Base-by-base conservation (phyloP, 2,113 vertebrate species). In the Anthoscopus minutus region DNA sequence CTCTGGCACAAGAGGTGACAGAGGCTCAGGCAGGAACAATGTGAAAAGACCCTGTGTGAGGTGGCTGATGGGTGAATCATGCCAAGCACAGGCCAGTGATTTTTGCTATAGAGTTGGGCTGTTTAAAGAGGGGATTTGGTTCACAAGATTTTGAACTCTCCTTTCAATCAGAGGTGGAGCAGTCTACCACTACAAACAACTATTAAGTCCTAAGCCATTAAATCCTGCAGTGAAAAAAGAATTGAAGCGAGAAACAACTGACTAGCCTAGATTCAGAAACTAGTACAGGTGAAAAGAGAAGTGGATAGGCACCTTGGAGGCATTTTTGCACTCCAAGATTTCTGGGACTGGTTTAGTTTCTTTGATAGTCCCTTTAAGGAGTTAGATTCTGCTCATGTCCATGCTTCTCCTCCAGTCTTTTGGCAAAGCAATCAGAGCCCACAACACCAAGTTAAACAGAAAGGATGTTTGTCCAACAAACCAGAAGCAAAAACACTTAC, bases 131-230 rank as follows among this genome's bases (percentile, higher is more conserved):
- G 44, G 15, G 51, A 92, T 94, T 88, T 5, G 5, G 47, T 90
- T 91, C 90, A 56, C 67, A 71, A 91, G 92, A 71, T 71, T 95
- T 81, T 92, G 76, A 96, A 86, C 44, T 44, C 67, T 70, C 57
- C 50, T 93, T 87, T 89, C 82, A 90, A 48, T 70, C 51, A 61
- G 76, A 91, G 27, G 40, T 33, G 4, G 72, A 84, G 33, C 45
- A 90, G 88, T 74, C 84, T 88, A 90, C 56, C 48, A 66, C 72
- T 67, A 48, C 85, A 94, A 90, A 88, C 60, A 94, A 70, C 38
- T 56, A 37, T 64, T 50, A 94, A 66, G 57, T 66, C 67, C 57
- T 93, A 86, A 88, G 31, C 53, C 86, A 92, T 83, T 86, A 88
- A 94, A 92, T 74, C 67, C 76, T 81, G 69, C 16, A 78, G 56